Conservation (phyloP, 2,113 vertebrate species). For the Heloderma charlesbogerti region DNA sequence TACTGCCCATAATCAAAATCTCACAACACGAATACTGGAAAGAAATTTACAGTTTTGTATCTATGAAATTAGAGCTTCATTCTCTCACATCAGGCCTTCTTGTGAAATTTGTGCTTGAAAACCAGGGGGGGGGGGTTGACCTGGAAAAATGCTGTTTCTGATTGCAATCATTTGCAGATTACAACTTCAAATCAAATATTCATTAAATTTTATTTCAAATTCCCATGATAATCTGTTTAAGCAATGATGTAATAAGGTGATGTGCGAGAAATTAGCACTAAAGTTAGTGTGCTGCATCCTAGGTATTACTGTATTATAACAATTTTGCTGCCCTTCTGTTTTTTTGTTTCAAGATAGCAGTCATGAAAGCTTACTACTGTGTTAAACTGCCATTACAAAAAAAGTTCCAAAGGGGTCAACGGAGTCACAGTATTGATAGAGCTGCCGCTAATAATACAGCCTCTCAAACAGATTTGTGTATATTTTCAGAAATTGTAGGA, state of each 20-base stretch:
- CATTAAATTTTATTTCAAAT: background rate
- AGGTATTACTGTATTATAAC: conserved; percentile 38
- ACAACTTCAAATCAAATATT: background rate
- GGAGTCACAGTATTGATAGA: conserved; percentile 49
- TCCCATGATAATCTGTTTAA: background rate
- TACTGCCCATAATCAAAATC: background rate
- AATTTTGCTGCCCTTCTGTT: conserved; percentile 51
- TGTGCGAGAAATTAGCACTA: conserved; percentile 1
- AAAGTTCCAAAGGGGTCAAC: conserved; percentile 25
- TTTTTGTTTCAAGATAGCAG: conserved; percentile 65
- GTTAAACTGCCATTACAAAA: conserved; percentile 24
- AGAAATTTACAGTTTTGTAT: background rate
- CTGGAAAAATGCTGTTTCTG: background rate
- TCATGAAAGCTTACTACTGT: conserved; percentile 62
- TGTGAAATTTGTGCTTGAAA: background rate
- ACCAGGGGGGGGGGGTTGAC: too few relatives aligned
- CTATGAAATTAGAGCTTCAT: background rate
- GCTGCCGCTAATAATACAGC: conserved; percentile 45
- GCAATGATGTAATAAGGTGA: background rate
- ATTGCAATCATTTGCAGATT: background rate
- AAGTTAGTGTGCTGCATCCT: background rate
- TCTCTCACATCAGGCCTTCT: too few relatives aligned
- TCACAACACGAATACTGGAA: background rate
- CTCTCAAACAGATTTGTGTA: conserved; percentile 61
- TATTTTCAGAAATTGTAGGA: conserved; percentile 61